These are phyloP conservation scores for Nomia melanderi DNA, from an alignment of 1,140 invertebrate genomes.

Conservation along the genomic window DNA sequence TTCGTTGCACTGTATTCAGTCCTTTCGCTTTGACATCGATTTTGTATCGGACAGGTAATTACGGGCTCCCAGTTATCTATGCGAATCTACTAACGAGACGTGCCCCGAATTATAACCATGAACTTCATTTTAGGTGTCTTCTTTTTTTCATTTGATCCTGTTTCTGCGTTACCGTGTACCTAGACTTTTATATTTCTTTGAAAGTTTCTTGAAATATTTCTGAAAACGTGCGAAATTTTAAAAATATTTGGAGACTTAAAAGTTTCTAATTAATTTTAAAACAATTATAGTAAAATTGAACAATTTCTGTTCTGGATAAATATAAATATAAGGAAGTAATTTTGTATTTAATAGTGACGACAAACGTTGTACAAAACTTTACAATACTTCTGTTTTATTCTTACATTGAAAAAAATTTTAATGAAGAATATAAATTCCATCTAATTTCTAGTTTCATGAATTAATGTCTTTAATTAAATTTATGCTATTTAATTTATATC, in stretches of 20 bases:
- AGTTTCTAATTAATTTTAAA: too few relatives aligned
- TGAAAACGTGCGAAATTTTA: neutral
- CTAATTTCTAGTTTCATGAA: too few relatives aligned
- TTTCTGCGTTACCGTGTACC: neutral
- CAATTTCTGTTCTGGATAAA: too few relatives aligned
- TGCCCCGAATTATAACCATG: slow-evolving; percentile 63
- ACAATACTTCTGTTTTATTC: too few relatives aligned
- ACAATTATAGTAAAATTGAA: too few relatives aligned
- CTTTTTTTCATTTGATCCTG: neutral
- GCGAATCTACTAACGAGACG: slow-evolving; percentile 53
- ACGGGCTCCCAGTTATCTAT: slow-evolving; percentile 63
- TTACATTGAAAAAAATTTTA: too few relatives aligned
- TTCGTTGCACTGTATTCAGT: slow-evolving; percentile 33
- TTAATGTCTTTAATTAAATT: too few relatives aligned
- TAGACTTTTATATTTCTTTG: neutral
- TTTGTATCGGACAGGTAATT: slow-evolving; percentile 72
- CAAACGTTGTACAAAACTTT: too few relatives aligned
- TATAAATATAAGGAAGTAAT: too few relatives aligned
- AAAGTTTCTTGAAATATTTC: neutral
- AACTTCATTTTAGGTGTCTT: neutral
- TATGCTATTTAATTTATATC: too few relatives aligned
- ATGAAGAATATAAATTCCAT: too few relatives aligned
- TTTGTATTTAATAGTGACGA: too few relatives aligned
- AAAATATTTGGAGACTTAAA: neutral
- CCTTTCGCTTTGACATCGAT: slow-evolving; percentile 68